Evolutionary conservation across 2,888 invertebrate genomes (phyloP).

Genomic region (Andrena trimmerana): DNA sequence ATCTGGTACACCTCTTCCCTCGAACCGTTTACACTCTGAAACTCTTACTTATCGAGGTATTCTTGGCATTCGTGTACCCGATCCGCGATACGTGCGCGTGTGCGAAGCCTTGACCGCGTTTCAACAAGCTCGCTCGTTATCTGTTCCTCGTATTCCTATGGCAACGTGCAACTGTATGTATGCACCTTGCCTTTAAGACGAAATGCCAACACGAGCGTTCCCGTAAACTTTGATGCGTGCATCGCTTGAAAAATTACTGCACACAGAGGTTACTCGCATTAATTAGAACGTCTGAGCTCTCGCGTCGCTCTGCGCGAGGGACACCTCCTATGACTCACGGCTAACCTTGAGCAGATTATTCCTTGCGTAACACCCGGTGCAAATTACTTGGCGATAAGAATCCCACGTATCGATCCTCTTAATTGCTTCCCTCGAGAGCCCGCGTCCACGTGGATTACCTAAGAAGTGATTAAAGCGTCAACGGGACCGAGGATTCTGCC

Average conservation of each 20-base stretch:
- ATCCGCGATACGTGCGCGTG: slow-evolving; percentile 18
- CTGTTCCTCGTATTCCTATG: slow-evolving; percentile 14
- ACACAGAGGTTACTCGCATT: background rate
- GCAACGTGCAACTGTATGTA: background rate
- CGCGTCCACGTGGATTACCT: slow-evolving; percentile 28
- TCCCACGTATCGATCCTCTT: slow-evolving; percentile 32
- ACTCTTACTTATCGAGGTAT: slow-evolving; percentile 37
- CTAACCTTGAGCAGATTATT: slow-evolving; percentile 34
- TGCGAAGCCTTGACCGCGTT: slow-evolving; percentile 49
- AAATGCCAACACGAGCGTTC: background rate
- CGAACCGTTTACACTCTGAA: slow-evolving; percentile 15
- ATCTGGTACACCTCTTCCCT: slow-evolving; percentile 59
- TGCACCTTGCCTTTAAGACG: background rate
- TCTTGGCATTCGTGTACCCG: slow-evolving; percentile 30
- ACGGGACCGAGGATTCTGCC: background rate
- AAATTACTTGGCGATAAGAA: slow-evolving; percentile 27
- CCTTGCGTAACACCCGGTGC: slow-evolving; percentile 38
- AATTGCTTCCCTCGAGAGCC: slow-evolving; percentile 25
- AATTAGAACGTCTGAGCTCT: slow-evolving; percentile 5
- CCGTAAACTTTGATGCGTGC: background rate
- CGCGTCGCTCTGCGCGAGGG: background rate
- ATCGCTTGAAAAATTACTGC: background rate
- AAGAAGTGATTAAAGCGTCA: background rate
- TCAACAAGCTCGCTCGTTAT: slow-evolving; percentile 6
- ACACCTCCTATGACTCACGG: slow-evolving; percentile 26